phyloP scores from a whole-genome alignment of 2,113 vertebrate genomes.

The Melanocharis versteri region DNA sequence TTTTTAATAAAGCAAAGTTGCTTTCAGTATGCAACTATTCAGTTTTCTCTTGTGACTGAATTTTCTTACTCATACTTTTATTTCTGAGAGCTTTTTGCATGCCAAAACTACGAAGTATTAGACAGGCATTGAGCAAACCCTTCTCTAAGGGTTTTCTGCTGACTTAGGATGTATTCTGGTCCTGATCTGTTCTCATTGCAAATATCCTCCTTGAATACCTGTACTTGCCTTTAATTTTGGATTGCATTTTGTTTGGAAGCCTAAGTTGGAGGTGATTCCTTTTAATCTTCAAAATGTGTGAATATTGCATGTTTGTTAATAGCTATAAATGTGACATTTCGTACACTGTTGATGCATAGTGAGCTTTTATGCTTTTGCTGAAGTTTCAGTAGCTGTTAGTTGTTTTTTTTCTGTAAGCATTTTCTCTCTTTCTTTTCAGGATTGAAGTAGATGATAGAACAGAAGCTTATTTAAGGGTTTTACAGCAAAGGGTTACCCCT shows the following conservation, averaged over 20 bases:
- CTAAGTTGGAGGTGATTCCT: not conserved
- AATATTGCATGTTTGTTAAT: not conserved
- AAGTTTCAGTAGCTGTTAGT: not conserved
- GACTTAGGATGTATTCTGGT: not conserved
- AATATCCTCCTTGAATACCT: not conserved
- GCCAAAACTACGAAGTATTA: not conserved
- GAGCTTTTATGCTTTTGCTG: not conserved
- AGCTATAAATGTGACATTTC: not conserved
- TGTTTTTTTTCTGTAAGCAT: not conserved
- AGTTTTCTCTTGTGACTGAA: not conserved
- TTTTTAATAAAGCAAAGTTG: not conserved
- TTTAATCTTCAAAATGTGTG: not conserved
- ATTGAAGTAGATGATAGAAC: conserved; percentile 88
- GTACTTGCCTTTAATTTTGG: not conserved
- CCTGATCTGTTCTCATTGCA: not conserved
- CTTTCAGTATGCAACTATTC: not conserved
- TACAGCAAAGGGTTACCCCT: conserved; percentile 80
- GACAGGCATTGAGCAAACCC: not conserved
- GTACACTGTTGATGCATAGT: not conserved
- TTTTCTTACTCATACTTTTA: not conserved
- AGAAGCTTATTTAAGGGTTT: conserved; percentile 81
- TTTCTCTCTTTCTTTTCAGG: conserved; percentile 65
- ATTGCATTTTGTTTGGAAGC: not conserved
- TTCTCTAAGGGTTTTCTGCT: not conserved
- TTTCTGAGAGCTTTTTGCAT: not conserved